phyloP scores from a whole-genome alignment of 2,888 invertebrate species.

The Oligia fasciuncula region DNA sequence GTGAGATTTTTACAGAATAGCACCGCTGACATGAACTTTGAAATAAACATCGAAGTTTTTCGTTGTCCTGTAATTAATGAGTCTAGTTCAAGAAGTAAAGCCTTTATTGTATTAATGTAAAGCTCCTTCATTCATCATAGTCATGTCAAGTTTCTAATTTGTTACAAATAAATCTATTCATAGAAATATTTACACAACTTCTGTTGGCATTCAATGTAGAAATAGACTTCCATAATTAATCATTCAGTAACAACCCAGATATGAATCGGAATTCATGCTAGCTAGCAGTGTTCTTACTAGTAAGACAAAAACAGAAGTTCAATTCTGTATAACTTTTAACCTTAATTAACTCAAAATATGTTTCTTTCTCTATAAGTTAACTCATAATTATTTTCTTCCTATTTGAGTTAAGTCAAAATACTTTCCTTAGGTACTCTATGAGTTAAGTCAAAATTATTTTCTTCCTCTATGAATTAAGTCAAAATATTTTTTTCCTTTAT shows the following conservation, averaged over 20 bases:
- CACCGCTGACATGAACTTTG: neutral
- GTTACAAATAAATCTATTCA: neutral
- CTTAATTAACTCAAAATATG: neutral
- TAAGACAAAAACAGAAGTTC: neutral
- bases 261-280: neutral
- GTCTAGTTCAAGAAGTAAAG: neutral
- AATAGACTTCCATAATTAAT: constrained; percentile 6
- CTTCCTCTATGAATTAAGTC: neutral
- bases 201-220: neutral
- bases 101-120: neutral
- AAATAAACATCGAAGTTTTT: neutral
- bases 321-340: neutral
- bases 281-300: neutral
- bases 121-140: neutral
- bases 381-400: neutral
- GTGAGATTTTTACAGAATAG: too few relatives aligned
- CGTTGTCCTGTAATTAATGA: neutral
- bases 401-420: neutral
- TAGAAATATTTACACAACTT: neutral
- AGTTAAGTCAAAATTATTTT: neutral
- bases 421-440: neutral
- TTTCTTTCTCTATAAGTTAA: neutral
- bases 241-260: constrained; percentile 7
- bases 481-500: neutral
- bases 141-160: constrained; percentile 1